phyloP scores from a whole-genome alignment of 2,113 vertebrate species.

The Albula goreensis region DNA sequence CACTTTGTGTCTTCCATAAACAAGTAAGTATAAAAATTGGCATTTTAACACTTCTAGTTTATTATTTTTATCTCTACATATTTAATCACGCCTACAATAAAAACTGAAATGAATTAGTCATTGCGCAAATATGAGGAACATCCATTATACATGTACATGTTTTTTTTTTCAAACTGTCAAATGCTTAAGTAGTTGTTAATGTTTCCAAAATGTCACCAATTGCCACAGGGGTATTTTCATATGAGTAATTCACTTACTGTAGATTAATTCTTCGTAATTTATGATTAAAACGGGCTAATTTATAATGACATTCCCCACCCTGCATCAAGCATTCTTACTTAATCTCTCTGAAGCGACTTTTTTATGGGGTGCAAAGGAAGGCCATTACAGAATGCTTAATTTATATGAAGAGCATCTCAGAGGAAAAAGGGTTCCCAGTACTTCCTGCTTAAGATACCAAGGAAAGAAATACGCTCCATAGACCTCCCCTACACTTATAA shows the following conservation, averaged over 20 bases:
- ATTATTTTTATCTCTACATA: too few species aligned
- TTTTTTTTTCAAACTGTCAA: neutral
- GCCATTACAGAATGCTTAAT: slow-evolving; percentile 37
- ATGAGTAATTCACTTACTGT: slow-evolving; percentile 1
- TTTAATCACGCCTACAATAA: neutral
- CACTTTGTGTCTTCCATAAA: neutral
- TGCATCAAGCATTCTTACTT: neutral
- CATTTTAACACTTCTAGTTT: neutral
- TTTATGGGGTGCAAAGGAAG: slow-evolving; percentile 4
- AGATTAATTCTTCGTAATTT: neutral
- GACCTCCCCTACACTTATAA: slow-evolving; percentile 33
- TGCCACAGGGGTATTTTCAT: neutral
- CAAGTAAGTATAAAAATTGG: neutral
- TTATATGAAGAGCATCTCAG: slow-evolving; percentile 22
- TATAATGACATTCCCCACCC: neutral
- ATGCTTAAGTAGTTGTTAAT: neutral
- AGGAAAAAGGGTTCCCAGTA: slow-evolving; percentile 22
- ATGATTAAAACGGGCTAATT: neutral
- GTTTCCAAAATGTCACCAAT: neutral
- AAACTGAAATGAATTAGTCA: neutral
- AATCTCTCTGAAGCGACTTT: neutral
- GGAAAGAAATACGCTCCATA: slow-evolving; percentile 43
- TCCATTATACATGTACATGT: neutral
- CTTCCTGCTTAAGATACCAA: slow-evolving; percentile 31
- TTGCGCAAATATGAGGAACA: neutral